Evolutionary conservation across 1,140 invertebrate genomes (phyloP).

Genomic region (Lepidotrigona ventralis): DNA sequence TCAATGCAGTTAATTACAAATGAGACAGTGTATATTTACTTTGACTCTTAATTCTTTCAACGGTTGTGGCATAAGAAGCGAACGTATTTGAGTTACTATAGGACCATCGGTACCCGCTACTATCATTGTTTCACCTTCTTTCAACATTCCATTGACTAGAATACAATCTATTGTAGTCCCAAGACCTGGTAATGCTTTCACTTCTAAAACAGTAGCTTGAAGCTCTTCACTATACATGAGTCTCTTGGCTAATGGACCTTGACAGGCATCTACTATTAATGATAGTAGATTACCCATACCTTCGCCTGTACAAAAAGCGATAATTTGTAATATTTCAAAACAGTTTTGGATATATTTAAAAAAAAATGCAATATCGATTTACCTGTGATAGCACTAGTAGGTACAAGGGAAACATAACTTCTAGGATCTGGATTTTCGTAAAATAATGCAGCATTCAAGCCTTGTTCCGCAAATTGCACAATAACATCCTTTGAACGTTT

Average conservation of each 20-base stretch:
- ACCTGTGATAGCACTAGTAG: slow-evolving; percentile 97
- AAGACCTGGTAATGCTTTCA: slow-evolving; percentile 97
- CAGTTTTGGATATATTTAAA: not conserved
- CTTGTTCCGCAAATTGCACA: slow-evolving; percentile 96
- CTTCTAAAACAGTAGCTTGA: slow-evolving; percentile 98
- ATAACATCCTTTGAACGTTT: slow-evolving; percentile 93
- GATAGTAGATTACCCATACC: slow-evolving; percentile 99
- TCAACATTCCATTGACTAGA: slow-evolving; percentile 96
- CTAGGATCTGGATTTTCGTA: slow-evolving; percentile 97
- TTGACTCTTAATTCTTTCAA: slow-evolving; percentile 99
- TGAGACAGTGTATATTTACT: slow-evolving; percentile 79
- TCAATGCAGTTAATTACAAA: not conserved
- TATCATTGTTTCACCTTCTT: slow-evolving; percentile 96
- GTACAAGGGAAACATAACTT: slow-evolving; percentile 96
- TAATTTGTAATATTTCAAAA: not conserved
- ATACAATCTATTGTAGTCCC: slow-evolving; percentile 99
- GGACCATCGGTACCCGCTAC: slow-evolving; percentile 98
- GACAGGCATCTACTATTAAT: slow-evolving; percentile 95
- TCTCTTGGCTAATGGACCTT: slow-evolving; percentile 93
- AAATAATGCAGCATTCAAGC: slow-evolving; percentile 96
- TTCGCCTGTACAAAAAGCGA: slow-evolving; percentile 83
- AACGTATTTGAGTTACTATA: slow-evolving; percentile 98
- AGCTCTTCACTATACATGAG: slow-evolving; percentile 96
- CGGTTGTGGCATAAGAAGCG: slow-evolving; percentile 98
- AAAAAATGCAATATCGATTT: slow-evolving; percentile 5